Conservation (phyloP, 2,888 invertebrate species). For the Ophion costatus region DNA sequence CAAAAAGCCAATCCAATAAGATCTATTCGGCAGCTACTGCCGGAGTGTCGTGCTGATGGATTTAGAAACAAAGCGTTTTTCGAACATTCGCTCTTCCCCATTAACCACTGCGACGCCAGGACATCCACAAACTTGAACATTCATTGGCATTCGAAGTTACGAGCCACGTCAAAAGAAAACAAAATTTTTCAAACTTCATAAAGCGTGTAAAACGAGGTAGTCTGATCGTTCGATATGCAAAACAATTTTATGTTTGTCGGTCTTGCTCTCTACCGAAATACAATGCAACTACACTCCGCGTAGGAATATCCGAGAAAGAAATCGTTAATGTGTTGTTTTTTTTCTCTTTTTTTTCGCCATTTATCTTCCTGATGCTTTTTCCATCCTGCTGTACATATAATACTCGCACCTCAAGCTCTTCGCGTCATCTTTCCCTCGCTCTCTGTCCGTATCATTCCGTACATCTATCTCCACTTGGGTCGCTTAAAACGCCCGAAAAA, state of each 20-base stretch:
- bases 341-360: background rate
- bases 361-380: constrained; percentile 18
- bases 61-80: too few relatives aligned
- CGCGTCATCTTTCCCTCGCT: constrained; percentile 11
- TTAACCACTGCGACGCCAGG: too few relatives aligned
- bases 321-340: background rate
- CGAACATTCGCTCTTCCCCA: too few relatives aligned
- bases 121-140: too few relatives aligned
- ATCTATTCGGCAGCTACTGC: too few relatives aligned
- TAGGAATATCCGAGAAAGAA: background rate
- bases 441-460: constrained; percentile 6
- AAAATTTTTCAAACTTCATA: too few relatives aligned
- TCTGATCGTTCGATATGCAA: background rate
- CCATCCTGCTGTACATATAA: constrained; percentile 31
- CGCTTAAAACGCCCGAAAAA: background rate
- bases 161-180: too few relatives aligned
- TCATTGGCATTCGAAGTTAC: too few relatives aligned
- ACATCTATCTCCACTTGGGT: constrained; percentile 29
- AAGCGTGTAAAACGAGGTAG: too few relatives aligned
- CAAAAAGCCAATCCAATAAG: too few relatives aligned
- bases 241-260: background rate
- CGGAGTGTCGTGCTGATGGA: too few relatives aligned
- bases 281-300: background rate
- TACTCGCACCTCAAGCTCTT: constrained; percentile 10
- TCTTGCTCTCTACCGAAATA: background rate